Base-by-base conservation (phyloP, 2,888 invertebrate species). In the Agrotis puta region DNA sequence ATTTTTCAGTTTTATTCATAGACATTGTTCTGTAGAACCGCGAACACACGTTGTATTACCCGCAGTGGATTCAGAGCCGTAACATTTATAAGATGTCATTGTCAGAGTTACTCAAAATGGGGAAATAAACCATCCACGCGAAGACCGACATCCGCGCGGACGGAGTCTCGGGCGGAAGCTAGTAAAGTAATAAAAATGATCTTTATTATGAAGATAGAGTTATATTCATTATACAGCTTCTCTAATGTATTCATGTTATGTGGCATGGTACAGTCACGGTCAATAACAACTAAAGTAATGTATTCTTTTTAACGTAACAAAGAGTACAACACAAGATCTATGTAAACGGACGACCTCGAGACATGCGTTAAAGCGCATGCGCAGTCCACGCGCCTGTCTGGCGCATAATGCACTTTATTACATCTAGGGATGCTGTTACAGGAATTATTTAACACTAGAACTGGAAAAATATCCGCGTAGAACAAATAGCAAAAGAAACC, bases 301-400 rank as follows among this genome's bases (percentile, higher is more conserved):
- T 67, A 59, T 65, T 73, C 3, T 53, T 62, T 68, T 70, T 66
- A 64, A 62, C 58, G 48, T 57, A 71, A 78, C 74, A 77, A 82
- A 72, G 71, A 78, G 65, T 76, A 66, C 69, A 80, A 47, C 48
- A 58, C 27, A 22, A 72, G 59, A 67, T 75, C 43, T 76, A 78
- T 75, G 76, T 82, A 77, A 77, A 79, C 79, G 72, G 22, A 76
- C 79, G 84, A 73, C 89, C 89, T 91, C 88, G 87, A 90, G 88
- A 89, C 84, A 69, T 74, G 79, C 77, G 76, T 67, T 77, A 63
- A 77, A 77, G 70, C 76, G 72, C 80, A 88, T 88, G 89, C n/a
- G n/a, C 88, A 87, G 82, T 72, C 86, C 81, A 88, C 83, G 86
- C 84, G 89, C 74, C 84, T 48, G 89, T 79, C 88, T 89, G 85